Base-by-base conservation (phyloP, 2,888 invertebrate genomes). In the Aspidapion aeneum region DNA sequence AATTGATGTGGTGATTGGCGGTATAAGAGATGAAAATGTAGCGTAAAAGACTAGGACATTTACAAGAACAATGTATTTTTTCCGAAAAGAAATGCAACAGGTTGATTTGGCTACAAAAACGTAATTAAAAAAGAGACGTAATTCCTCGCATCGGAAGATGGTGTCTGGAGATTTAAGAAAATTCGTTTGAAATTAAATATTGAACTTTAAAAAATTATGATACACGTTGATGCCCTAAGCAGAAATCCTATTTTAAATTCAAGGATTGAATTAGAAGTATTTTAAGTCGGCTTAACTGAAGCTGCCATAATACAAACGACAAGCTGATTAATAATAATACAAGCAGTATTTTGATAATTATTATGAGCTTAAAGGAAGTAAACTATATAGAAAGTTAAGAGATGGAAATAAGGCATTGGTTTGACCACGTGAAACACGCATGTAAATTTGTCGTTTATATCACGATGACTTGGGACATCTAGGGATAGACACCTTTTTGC, bases 1-100 rank as follows among this genome's bases (percentile, higher is more conserved):
- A 57, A 57, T 66, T 21, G 66, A 69, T 62, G 68, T 65, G 1
- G 64, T 67, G 1, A 69, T 69, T 55, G 64, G 64, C 12, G 67
- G 67, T 12, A 66, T 66, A n/a, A 59, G 63, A 9, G 62, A 66
- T 55, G 64, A 64, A 60, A 62, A 57, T 21, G 57, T 66, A 18
- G 63, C 62, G 3, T 12, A 7, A 3, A 35, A 3, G 3, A 35
- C 12, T 12, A 35, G 35, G 35, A 12, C 35, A 35, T 3, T n/a
- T n/a, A n/a, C n/a, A n/a, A n/a, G n/a, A n/a, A n/a, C n/a, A n/a
- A n/a, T n/a, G n/a, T n/a, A n/a, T n/a, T n/a, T 48, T 48, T 48
- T 48, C 49, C 9, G 49, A 9, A 48, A 48, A 48, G 49, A 12
- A 9, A 48, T 48, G 9, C 9, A n/a, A 9, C 49, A 48, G 49